These are phyloP conservation scores for Balaeniceps rex DNA, from an alignment of 2,113 vertebrate species.

Conservation along the genomic window DNA sequence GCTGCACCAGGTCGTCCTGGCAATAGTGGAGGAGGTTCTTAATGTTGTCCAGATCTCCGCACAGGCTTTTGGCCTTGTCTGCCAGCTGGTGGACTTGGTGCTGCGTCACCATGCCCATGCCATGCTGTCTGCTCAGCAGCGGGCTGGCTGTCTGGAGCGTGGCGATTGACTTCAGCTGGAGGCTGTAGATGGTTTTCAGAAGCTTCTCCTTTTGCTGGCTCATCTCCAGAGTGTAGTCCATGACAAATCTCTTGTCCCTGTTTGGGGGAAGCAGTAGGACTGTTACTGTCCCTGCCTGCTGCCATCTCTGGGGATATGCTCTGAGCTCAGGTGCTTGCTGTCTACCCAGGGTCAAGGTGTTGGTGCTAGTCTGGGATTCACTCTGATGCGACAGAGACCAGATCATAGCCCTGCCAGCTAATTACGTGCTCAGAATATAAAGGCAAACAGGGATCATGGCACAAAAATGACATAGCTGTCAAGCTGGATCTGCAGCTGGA, in stretches of 20 bases:
- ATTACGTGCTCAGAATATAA: background rate
- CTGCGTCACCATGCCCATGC: constrained; percentile 61
- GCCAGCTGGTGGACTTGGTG: constrained; percentile 60
- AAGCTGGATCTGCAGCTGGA: background rate
- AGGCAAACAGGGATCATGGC: background rate
- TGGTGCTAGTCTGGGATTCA: background rate
- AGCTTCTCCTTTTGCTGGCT: constrained; percentile 64
- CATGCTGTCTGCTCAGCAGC: background rate
- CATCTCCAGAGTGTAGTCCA: constrained; percentile 53
- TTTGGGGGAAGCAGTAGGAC: background rate
- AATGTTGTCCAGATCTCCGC: constrained; percentile 51
- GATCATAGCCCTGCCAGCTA: background rate
- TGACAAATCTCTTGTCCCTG: constrained; percentile 7
- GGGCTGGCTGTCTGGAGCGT: constrained; percentile 24
- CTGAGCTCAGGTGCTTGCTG: background rate
- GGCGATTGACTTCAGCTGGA: constrained; percentile 44
- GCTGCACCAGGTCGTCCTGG: constrained; percentile 28
- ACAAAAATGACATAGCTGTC: background rate
- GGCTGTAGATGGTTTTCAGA: constrained; percentile 58
- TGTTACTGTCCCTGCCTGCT: background rate
- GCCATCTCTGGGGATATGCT: background rate
- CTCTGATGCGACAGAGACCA: background rate
- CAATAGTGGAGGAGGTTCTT: constrained; percentile 28
- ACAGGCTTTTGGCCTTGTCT: constrained; percentile 38
- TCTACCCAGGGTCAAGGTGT: background rate